These are phyloP conservation scores for Megalopta genalis DNA, from an alignment of 1,140 invertebrate species.

Conservation along the genomic window DNA sequence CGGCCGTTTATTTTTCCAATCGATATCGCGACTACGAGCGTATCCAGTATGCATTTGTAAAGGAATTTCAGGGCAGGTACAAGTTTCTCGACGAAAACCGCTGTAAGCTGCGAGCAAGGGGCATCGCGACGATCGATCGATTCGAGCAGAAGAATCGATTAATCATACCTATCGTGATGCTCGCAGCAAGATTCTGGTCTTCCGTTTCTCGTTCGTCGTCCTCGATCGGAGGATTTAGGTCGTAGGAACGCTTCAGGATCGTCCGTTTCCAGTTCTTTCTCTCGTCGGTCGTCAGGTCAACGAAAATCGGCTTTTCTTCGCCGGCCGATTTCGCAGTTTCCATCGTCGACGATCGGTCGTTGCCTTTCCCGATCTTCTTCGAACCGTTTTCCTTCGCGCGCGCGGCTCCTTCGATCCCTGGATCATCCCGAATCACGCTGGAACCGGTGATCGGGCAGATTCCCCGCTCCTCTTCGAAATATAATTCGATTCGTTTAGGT, in stretches of 20 bases:
- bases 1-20: no score
- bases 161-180: constrained; percentile 3
- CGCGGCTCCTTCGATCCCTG: background rate
- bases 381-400: background rate
- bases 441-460: constrained; percentile 30
- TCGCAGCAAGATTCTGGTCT: background rate
- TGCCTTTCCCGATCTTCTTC: background rate
- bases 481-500: background rate
- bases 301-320: constrained; percentile 29
- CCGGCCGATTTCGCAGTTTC: background rate
- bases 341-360: no score
- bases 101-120: no score
- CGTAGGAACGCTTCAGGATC: constrained; percentile 32
- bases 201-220: background rate
- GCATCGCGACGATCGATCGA: no score
- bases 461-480: constrained; percentile 3
- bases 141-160: background rate
- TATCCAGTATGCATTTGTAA: no score
- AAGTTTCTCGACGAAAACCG: no score
- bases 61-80: no score
- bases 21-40: no score
- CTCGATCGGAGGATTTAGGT: background rate
- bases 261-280: constrained; percentile 46
- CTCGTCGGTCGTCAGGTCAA: constrained; percentile 54
- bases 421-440: background rate